A percentile compares a stretch with the other conserved stretches of the same genome.
Conservation (phyloP, 1,140 invertebrate species). For the Chrysoperla carnea region DNA sequence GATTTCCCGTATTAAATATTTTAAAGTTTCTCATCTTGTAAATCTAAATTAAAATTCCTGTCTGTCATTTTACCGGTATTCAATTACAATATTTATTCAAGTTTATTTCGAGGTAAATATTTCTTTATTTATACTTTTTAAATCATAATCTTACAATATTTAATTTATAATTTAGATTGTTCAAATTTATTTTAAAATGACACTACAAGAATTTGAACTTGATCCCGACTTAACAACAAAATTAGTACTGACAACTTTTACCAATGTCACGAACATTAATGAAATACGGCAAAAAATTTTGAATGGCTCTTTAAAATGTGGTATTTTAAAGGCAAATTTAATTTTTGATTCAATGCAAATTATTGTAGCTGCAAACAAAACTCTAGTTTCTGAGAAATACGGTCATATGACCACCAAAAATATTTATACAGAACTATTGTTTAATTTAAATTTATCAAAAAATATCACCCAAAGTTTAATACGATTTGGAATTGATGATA, state of each 20-base stretch:
- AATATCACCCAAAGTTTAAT: slow-evolving; percentile 45
- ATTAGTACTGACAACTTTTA: slow-evolving; percentile 16
- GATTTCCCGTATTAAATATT: too few relatives aligned
- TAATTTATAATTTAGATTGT: too few relatives aligned
- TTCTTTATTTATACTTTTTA: too few relatives aligned
- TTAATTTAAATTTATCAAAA: slow-evolving; percentile 44
- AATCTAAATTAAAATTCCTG: too few relatives aligned
- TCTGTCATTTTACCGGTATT: too few relatives aligned
- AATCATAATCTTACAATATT: too few relatives aligned
- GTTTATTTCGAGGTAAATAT: too few relatives aligned
- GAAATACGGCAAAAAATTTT: slow-evolving; percentile 32
- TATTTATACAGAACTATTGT: slow-evolving; percentile 47
- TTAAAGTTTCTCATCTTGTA: too few relatives aligned
- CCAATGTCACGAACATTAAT: slow-evolving; percentile 36
- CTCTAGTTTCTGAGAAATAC: slow-evolving; percentile 29
- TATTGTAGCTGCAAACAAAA: slow-evolving; percentile 45
- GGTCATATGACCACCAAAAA: slow-evolving; percentile 35
- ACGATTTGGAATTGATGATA: slow-evolving; percentile 41
- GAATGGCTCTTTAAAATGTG: slow-evolving; percentile 33
- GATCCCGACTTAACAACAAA: background rate
- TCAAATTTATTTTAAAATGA: too few relatives aligned
- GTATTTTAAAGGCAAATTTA: slow-evolving; percentile 37
- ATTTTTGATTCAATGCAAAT: slow-evolving; percentile 47
- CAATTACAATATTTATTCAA: too few relatives aligned
- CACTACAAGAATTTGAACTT: too few relatives aligned